Evolutionary conservation across 2,113 vertebrate genomes (phyloP).

Genomic region (Microtus montanus): DNA sequence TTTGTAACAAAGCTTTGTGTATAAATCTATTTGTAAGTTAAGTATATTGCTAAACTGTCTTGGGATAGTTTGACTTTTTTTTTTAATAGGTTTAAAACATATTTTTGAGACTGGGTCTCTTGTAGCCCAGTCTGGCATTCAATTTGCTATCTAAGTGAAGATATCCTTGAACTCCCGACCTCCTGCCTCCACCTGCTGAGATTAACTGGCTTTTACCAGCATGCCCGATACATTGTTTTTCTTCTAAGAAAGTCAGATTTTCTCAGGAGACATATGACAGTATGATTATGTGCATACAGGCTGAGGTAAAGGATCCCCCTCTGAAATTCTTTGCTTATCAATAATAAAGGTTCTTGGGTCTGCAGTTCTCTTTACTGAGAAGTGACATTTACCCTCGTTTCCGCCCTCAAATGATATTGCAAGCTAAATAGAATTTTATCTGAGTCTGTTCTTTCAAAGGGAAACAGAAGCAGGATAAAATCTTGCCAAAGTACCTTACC

Average conservation of each 20-base stretch:
- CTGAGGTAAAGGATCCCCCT: neutral
- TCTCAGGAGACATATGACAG: neutral
- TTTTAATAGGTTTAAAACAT: neutral
- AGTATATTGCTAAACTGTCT: neutral
- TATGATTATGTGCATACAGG: neutral
- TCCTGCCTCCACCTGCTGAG: neutral
- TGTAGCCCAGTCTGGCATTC: neutral
- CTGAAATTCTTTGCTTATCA: slow-evolving; percentile 16
- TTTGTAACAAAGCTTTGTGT: neutral
- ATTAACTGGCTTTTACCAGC: neutral
- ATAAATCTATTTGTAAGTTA: neutral
- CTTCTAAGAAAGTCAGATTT: slow-evolving; percentile 34
- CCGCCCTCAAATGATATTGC: slow-evolving; percentile 59
- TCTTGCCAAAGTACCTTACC: slow-evolving; percentile 63
- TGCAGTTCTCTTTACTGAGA: slow-evolving; percentile 34
- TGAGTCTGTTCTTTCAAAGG: slow-evolving; percentile 67
- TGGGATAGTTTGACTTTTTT: neutral
- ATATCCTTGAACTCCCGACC: neutral
- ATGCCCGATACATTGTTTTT: neutral
- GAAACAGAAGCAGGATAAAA: slow-evolving; percentile 60
- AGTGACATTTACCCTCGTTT: slow-evolving; percentile 56
- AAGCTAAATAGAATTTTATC: slow-evolving; percentile 73
- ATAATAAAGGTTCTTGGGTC: slow-evolving; percentile 18
- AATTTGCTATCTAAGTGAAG: neutral
- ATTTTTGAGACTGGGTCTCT: neutral